Evolutionary conservation across 2,888 invertebrate species (phyloP).

Genomic region (Lamellibrachia satsuma): DNA sequence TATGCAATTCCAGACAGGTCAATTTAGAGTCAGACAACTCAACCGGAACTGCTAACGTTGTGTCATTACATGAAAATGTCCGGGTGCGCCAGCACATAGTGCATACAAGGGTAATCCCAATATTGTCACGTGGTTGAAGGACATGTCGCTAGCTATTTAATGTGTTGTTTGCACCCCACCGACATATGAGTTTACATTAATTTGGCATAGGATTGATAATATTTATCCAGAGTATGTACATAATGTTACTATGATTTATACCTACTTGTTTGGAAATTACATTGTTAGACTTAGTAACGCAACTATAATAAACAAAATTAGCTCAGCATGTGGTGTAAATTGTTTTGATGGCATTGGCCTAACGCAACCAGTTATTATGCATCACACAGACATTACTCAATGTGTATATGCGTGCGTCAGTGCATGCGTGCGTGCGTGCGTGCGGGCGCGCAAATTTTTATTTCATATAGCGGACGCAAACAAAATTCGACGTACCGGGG

Average conservation of each 20-base stretch:
- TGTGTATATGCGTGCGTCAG: no score
- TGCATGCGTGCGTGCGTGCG: no score
- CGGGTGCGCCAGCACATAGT: slow-evolving; percentile 6
- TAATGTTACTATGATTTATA: background rate
- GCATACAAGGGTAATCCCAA: slow-evolving; percentile 17
- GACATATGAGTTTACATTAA: background rate
- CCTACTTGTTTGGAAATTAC: background rate
- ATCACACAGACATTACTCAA: no score
- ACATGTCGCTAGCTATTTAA: background rate
- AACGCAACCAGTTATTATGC: no score
- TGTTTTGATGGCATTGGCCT: no score
- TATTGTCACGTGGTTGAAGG: background rate
- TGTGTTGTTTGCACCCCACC: slow-evolving; percentile 12
- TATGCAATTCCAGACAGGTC: slow-evolving; percentile 17
- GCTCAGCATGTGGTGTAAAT: no score
- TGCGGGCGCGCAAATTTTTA: no score
- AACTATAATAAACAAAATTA: no score
- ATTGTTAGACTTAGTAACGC: background rate
- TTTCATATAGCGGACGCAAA: no score
- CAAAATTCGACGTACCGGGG: no score
- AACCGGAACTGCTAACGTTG: slow-evolving; percentile 7
- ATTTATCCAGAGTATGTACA: background rate
- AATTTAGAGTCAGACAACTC: slow-evolving; percentile 11
- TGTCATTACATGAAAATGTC: slow-evolving; percentile 17
- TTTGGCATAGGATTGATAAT: background rate